Evolutionary conservation across 2,797 vertebrate species (phyloP), one percentile per base, ranked within the genome.

Genomic region (Benthosema pterotum): DNA sequence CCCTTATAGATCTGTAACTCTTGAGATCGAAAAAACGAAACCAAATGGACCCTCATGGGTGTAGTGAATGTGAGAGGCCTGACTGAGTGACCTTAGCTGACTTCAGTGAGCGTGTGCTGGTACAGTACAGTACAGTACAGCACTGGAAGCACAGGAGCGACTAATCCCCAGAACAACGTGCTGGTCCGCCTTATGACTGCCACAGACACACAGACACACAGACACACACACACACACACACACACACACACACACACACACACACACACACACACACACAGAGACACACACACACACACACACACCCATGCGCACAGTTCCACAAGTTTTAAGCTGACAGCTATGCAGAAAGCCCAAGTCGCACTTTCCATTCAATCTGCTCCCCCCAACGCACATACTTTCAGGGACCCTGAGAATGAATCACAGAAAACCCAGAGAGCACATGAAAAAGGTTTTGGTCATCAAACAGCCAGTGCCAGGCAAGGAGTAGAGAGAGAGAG

Each of bases 161-260:
- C 67, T 85, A 77, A 83, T 76, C 71, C 67, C 66, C 15, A 65
- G 42, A 71, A 66, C 59, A 66, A 69, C 6, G 46, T 42, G 19
- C 38, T 18, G 47, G 52, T 51, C 25, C 13, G 64, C 69, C 73
- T 71, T 73, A 76, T 82, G 74, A 84, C 71, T 74, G 48, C 22
- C 12, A 60, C 45, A 46, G 3, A 46, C 12, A 46, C 14, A 2
- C 45, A 46, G 3, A 0, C 43, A n/a, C 43, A 2, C 15, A 57
- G 12, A 43, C 16, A 19, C 54, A 7, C 55, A 19, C 54, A 13
- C 54, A 18, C 54, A 5, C 32, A 14, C 15, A 19, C 16, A 56
- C 54, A n/a, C 17, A 45, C 42, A 45, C 42, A 22, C 15, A 45
- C 16, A 22, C 16, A n/a, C 55, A 22, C 42, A 22, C 51, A 15